Evolutionary conservation across 2,113 vertebrate species (phyloP).

Genomic region (Phylloscopus trochilus): DNA sequence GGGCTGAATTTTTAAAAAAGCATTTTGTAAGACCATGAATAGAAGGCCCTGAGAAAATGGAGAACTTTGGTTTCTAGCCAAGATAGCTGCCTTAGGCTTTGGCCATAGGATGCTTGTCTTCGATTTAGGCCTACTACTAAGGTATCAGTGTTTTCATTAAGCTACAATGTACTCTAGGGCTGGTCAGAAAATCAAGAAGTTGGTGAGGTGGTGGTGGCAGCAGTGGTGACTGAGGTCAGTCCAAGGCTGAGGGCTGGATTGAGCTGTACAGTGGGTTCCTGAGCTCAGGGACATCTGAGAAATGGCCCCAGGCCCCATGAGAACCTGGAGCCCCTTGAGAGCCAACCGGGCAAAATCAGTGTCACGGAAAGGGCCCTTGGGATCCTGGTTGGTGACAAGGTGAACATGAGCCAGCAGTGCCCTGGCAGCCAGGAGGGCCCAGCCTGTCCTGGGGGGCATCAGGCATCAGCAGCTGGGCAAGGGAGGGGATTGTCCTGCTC

Average conservation of each 20-base stretch:
- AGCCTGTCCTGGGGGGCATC: rapidly evolving
- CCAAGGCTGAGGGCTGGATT: neutral
- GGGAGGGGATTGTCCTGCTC: neutral
- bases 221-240: rapidly evolving
- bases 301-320: neutral
- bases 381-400: rapidly evolving
- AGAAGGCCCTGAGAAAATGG: neutral
- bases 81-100: neutral
- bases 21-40: neutral
- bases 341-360: neutral
- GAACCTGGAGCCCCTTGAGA: too few species aligned
- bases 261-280: neutral
- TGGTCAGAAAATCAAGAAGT: neutral
- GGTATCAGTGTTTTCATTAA: neutral
- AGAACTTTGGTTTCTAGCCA: neutral
- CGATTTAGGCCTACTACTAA: neutral
- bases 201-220: neutral
- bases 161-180: neutral
- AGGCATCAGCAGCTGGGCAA: rapidly evolving
- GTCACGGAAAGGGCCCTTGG: rapidly evolving
- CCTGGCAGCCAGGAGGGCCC: neutral
- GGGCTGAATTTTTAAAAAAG: neutral
- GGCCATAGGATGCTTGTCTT: neutral
- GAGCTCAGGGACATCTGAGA: neutral
- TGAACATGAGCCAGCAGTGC: rapidly evolving